phyloP scores from a whole-genome alignment of 2,797 vertebrate species.

The Rhodeus uyekii region DNA sequence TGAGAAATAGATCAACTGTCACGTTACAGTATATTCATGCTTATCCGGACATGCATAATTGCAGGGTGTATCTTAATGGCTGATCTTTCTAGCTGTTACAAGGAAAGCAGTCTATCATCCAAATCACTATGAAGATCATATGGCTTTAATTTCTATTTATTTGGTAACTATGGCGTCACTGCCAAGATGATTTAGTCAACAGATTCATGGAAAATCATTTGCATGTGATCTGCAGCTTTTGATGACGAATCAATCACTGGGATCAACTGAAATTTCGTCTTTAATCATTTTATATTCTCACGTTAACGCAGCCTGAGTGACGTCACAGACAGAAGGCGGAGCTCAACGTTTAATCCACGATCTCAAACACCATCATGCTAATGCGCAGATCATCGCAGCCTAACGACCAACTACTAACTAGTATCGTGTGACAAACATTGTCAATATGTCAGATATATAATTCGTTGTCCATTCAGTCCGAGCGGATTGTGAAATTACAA shows the following conservation, averaged over 20 bases:
- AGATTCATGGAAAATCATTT: background rate
- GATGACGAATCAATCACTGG: background rate
- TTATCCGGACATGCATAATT: slow-evolving; percentile 16
- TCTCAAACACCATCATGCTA: background rate
- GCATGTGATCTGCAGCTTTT: background rate
- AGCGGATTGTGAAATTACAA: background rate
- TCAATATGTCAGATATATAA: background rate
- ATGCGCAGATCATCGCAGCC: background rate
- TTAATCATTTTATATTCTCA: background rate
- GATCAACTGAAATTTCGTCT: background rate
- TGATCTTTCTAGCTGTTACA: background rate
- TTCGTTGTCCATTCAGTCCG: background rate
- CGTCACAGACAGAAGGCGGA: background rate
- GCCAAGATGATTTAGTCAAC: background rate
- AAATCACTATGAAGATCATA: background rate
- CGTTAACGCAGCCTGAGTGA: background rate
- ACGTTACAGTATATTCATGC: background rate
- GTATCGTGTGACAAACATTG: background rate
- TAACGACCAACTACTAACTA: background rate
- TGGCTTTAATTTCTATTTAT: background rate
- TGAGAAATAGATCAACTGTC: background rate
- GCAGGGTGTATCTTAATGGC: slow-evolving; percentile 6
- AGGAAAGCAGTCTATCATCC: background rate
- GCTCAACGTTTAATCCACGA: background rate
- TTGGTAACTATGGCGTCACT: background rate